Conservation (phyloP, 2,888 invertebrate genomes). For the Neoaliturus tenellus region DNA sequence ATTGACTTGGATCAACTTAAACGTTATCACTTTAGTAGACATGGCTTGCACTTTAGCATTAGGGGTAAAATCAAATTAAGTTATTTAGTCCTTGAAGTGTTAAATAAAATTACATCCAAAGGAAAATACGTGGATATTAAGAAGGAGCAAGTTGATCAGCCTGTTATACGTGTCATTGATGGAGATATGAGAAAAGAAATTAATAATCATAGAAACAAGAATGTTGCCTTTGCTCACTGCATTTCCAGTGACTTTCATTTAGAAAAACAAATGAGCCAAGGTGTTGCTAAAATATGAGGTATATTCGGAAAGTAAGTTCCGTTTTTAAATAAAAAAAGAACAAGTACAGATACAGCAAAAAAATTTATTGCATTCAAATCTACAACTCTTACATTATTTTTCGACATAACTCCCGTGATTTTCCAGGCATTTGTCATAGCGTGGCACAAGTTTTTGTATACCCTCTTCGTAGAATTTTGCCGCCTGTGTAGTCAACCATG, state of each 20-base stretch:
- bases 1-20: not conserved
- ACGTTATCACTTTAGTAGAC: not conserved
- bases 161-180: not conserved
- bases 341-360: no score
- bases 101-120: no score
- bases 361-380: no score
- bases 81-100: not conserved
- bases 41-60: not conserved
- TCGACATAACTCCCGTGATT: no score
- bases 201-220: not conserved
- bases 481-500: no score
- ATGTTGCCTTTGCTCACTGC: not conserved
- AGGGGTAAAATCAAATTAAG: not conserved
- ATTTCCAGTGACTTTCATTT: not conserved
- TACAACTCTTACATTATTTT: no score
- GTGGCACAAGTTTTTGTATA: no score
- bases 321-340: no score
- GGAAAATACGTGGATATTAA: not conserved
- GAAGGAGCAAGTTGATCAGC: not conserved
- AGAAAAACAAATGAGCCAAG: not conserved
- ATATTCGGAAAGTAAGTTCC: no score
- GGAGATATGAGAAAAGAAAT: not conserved
- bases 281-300: no score
- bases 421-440: no score
- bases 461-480: no score